A percentile compares a stretch with the other conserved stretches of the same genome.
These are phyloP conservation scores for Drosophila navojoa DNA, from an alignment of 1,140 invertebrate species.

Conservation along the genomic window DNA sequence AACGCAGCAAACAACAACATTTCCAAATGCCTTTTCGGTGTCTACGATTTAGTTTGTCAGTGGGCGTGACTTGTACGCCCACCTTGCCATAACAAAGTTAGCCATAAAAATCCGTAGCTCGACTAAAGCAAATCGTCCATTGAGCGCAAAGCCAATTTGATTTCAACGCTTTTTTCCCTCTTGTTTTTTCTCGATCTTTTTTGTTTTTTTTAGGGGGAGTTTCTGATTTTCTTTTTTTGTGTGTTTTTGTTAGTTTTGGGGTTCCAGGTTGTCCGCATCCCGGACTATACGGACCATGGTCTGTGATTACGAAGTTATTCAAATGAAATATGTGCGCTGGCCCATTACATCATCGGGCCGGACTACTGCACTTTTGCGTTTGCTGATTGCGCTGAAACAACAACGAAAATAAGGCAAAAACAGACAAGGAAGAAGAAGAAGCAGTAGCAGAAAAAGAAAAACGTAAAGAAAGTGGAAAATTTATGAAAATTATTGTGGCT, in stretches of 20 bases:
- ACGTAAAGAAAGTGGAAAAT: conserved; percentile 72
- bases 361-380: conserved; percentile 44
- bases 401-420: conserved; percentile 4
- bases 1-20: conserved; percentile 5
- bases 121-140: conserved; percentile 69
- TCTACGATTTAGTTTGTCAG: conserved; percentile 12
- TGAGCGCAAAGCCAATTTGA: conserved; percentile 72
- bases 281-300: conserved; percentile 36
- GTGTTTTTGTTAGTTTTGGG: conserved; percentile 24
- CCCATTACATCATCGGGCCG: conserved; percentile 66
- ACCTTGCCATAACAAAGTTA: conserved; percentile 59
- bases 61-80: conserved; percentile 36
- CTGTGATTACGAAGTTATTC: conserved; percentile 77
- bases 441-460: not conserved
- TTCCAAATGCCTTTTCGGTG: conserved; percentile 22
- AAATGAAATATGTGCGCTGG: conserved; percentile 73
- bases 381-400: conserved; percentile 15
- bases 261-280: conserved; percentile 66
- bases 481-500: conserved; percentile 75
- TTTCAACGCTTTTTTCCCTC: conserved; percentile 41
- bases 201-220: conserved; percentile 14
- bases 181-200: conserved; percentile 15
- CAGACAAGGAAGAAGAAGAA: not conserved
- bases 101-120: conserved; percentile 64
- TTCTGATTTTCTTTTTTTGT: conserved; percentile 3